Evolutionary conservation across 2,797 vertebrate species (phyloP).

Genomic region (Spea hammondii): DNA sequence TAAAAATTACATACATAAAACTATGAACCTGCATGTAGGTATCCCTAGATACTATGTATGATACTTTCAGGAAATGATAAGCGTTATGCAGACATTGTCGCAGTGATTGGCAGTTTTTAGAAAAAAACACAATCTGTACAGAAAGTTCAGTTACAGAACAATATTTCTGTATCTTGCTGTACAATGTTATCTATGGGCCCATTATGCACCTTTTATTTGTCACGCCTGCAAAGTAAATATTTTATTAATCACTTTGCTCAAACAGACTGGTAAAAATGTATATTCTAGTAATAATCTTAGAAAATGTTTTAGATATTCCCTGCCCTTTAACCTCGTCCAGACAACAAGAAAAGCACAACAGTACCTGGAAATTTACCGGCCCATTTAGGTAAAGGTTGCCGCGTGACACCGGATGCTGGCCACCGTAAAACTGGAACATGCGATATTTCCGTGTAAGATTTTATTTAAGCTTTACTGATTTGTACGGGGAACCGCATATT

Average conservation of each 20-base stretch:
- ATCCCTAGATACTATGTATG: no score
- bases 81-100: not conserved
- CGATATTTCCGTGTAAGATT: no score
- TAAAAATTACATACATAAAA: no score
- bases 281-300: constrained; percentile 48
- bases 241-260: constrained; percentile 62
- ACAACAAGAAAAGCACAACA: not conserved
- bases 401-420: no score
- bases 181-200: constrained; percentile 68
- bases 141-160: constrained; percentile 62
- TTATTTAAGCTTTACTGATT: no score
- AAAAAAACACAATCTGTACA: constrained; percentile 18
- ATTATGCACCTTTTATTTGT: constrained; percentile 56
- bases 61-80: constrained; percentile 15
- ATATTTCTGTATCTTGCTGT: constrained; percentile 56
- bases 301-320: constrained; percentile 2
- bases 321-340: constrained; percentile 1
- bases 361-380: no score
- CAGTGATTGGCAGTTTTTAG: constrained; percentile 37
- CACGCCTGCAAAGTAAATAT: constrained; percentile 70
- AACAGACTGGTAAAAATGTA: constrained; percentile 57
- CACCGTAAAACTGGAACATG: no score
- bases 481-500: no score
- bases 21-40: no score
- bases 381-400: no score